phyloP scores from a whole-genome alignment of 2,888 invertebrate species.

The Mycalesis mineus region DNA sequence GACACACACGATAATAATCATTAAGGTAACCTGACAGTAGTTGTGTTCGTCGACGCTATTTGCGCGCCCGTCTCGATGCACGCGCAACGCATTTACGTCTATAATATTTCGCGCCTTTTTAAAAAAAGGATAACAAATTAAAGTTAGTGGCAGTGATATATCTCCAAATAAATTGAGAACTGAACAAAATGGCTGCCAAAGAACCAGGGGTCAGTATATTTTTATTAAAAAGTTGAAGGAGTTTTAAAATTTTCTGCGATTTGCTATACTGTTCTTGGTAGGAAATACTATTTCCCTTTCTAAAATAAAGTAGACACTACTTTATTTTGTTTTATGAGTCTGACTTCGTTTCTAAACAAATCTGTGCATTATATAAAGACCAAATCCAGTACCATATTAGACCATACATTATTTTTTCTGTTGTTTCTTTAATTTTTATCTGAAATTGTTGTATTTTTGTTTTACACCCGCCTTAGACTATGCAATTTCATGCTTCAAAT shows the following conservation, averaged over 20 bases:
- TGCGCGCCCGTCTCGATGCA: conserved; percentile 43
- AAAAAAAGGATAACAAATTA: conserved; percentile 9
- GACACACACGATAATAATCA: conserved; percentile 21
- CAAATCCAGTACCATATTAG: neutral
- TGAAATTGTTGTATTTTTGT: neutral
- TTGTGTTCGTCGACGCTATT: conserved; percentile 45
- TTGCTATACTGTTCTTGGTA: neutral
- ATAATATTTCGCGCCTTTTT: conserved; percentile 23
- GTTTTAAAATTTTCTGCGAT: neutral
- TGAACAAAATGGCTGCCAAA: conserved; percentile 44
- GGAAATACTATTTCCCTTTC: neutral
- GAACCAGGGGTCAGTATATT: conserved; percentile 44
- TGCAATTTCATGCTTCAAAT: neutral
- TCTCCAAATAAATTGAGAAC: conserved; percentile 2
- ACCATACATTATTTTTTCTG: neutral
- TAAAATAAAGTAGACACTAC: neutral
- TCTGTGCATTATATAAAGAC: neutral
- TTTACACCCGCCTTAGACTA: neutral
- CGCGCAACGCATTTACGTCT: conserved; percentile 28
- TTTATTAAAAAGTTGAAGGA: conserved; percentile 8
- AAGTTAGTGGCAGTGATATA: conserved; percentile 6
- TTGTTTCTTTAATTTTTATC: neutral
- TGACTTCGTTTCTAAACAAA: neutral
- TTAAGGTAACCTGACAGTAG: conserved; percentile 30
- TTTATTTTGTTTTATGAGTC: neutral